Base-by-base conservation (phyloP, 2,113 vertebrate genomes). In the Acanthisitta chloris region DNA sequence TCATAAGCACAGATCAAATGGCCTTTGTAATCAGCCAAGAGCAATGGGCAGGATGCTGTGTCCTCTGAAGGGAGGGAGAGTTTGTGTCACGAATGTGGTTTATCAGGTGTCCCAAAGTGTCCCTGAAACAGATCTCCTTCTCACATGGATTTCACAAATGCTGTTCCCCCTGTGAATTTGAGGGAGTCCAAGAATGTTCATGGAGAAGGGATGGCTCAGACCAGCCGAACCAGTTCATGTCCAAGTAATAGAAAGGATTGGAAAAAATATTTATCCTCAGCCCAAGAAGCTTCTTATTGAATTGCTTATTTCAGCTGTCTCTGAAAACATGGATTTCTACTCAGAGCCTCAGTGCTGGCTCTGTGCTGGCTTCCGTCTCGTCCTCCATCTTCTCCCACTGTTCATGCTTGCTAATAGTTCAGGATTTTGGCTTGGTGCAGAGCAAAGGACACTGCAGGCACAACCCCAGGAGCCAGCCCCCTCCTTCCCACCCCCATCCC, bases 21-120 rank as follows among this genome's bases (percentile, higher is more conserved):
- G 23, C 34, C 23, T 17, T 20, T 0, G 6, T 28, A 9, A 8
- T 33, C 69, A 31, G 72, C 34, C 59, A 14, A 21, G 6, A 45
- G 78, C 0, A 0, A 34, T 8, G 65, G 88, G 73, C 88, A 70
- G 54, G 40, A 20, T 48, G 71, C 48, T 34, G 43, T 5, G 43
- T 58, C 43, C 69, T 54, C 80, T 34, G 71, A 31, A 67, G 48
- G 29, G 46, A 61, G 8, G 36, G 59, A 70, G 43, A 52, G 33
- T 28, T 66, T n/a, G 36, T 67, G 58, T 62, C 12, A 0, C 6
- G 0, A 31, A 3, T 12, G 18, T 28, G 31, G 20, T 1, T 65
- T 29, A 33, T 26, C 43, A 54, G 1, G 55, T 20, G n/a, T 7
- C 38, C 45, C 66, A 5, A 12, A 33, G 14, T 4, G 16, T 18